A percentile compares a stretch with the other conserved stretches of the same genome.
Conservation (phyloP, 2,113 vertebrate genomes). For the Apaloderma vittatum region DNA sequence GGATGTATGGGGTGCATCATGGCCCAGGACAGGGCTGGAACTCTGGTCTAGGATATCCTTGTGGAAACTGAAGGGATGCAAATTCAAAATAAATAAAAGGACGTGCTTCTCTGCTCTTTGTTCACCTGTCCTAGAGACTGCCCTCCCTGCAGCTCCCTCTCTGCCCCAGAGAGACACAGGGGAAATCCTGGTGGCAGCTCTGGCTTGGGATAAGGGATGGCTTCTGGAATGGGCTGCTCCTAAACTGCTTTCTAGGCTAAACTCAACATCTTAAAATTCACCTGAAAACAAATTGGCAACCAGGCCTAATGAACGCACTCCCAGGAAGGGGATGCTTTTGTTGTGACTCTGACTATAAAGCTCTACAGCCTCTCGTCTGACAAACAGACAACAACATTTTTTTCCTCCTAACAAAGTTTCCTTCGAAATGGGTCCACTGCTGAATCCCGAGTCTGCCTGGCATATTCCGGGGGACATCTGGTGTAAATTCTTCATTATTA, state of each 20-base stretch:
- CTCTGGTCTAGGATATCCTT: not conserved
- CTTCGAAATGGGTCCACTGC: constrained; percentile 58
- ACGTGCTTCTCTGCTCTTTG: not conserved
- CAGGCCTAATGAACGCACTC: not conserved
- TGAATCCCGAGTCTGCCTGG: constrained; percentile 36
- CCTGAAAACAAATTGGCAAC: not conserved
- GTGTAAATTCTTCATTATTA: constrained; percentile 69
- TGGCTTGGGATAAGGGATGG: not conserved
- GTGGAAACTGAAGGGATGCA: not conserved
- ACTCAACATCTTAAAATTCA: not conserved
- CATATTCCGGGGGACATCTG: constrained; percentile 65
- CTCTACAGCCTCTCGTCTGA: constrained; percentile 8
- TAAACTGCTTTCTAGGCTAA: not conserved
- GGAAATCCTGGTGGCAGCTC: not conserved
- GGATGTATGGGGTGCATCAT: not conserved
- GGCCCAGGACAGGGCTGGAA: not conserved
- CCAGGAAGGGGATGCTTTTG: not conserved
- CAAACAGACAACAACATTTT: not conserved
- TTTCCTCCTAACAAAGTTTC: constrained; percentile 39
- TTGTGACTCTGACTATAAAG: not conserved
- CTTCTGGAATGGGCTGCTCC: not conserved
- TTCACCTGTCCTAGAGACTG: not conserved
- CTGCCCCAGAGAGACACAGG: not conserved
- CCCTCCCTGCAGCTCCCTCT: not conserved
- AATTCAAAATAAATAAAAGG: not conserved